Percentiles rank a stretch among this genome's conserved stretches.
Conservation (phyloP, 2,113 vertebrate species). For the cattle (Bos taurus) region ARS-UCD2.0 NC_037331.1:44187001-44187500, state of each 20-base stretch:
- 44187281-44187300: background rate
- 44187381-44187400: background rate
- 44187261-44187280: background rate
- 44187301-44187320: background rate
- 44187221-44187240: background rate
- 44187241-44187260: background rate
- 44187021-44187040: background rate
- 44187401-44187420: background rate
- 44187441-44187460: background rate
- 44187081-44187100: background rate
- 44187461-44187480: background rate
- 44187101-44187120: background rate
- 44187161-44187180: background rate
- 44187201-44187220: conserved; percentile 3
- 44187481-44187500: background rate
- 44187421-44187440: background rate
- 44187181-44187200: background rate
- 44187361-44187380: background rate
- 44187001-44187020: background rate
- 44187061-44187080: background rate
- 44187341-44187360: background rate
- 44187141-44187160: background rate
- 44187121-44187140: background rate
- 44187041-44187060: background rate
- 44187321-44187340: background rate